These are phyloP conservation scores for Pammene fasciana DNA, from an alignment of 2,888 invertebrate genomes.

Conservation along the genomic window DNA sequence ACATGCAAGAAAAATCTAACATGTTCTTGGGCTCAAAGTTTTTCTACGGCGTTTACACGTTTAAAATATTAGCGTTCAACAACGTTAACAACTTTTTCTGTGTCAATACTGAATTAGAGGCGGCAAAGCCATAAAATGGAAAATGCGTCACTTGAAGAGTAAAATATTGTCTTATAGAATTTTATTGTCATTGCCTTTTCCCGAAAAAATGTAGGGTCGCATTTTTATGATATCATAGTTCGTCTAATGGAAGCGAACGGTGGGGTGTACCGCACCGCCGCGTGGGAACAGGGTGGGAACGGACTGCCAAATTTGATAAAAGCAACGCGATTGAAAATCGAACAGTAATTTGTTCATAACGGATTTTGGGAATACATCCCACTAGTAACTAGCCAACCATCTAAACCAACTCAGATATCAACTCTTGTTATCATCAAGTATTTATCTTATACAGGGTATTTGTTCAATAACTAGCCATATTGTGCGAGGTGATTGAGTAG, in stretches of 20 bases:
- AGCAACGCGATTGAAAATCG: slow-evolving; percentile 62
- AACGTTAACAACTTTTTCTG: slow-evolving; percentile 68
- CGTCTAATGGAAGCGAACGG: slow-evolving; percentile 38
- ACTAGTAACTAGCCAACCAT: neutral
- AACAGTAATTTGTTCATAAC: slow-evolving; percentile 58
- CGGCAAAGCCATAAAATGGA: slow-evolving; percentile 48
- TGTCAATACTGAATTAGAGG: slow-evolving; percentile 49
- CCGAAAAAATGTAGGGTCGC: slow-evolving; percentile 38
- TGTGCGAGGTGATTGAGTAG: no score
- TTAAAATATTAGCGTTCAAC: slow-evolving; percentile 64
- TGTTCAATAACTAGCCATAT: no score
- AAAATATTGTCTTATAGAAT: slow-evolving; percentile 41
- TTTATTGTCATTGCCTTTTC: slow-evolving; percentile 41
- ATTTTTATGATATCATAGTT: slow-evolving; percentile 42
- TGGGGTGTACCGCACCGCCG: slow-evolving; percentile 28
- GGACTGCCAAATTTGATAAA: slow-evolving; percentile 60
- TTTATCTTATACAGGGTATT: no score
- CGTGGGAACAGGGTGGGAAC: slow-evolving; percentile 47
- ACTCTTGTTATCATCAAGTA: no score
- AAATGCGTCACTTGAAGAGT: slow-evolving; percentile 37
- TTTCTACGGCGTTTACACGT: slow-evolving; percentile 68
- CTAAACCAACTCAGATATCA: neutral
- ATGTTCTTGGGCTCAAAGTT: slow-evolving; percentile 67
- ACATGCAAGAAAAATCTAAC: slow-evolving; percentile 57
- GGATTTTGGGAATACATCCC: slow-evolving; percentile 49